Evolutionary conservation across 1,140 invertebrate genomes (phyloP).

Genomic region (Tetramorium alpestre): DNA sequence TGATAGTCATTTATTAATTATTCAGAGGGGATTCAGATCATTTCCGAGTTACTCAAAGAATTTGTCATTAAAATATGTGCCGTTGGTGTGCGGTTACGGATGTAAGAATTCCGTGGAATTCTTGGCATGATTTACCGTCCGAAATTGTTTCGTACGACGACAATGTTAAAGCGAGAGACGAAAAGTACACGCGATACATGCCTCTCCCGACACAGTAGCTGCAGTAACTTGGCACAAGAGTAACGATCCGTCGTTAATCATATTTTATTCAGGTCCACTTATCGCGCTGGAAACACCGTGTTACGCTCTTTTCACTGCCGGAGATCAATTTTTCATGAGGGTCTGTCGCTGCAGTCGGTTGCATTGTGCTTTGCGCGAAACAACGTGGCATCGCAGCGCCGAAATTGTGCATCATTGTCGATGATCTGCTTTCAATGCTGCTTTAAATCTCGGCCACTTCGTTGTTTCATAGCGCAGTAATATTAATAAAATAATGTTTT

Average conservation of each 20-base stretch:
- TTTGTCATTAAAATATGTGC: constrained; percentile 45
- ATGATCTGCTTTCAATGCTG: not conserved
- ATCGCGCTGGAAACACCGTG: constrained; percentile 25
- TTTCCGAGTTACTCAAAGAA: constrained; percentile 7
- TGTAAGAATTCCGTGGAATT: constrained; percentile 34
- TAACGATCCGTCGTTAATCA: constrained; percentile 53
- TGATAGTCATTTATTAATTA: constrained; percentile 2
- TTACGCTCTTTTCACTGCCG: constrained; percentile 36
- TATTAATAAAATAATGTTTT: not conserved
- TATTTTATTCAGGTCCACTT: constrained; percentile 55
- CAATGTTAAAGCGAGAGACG: constrained; percentile 40
- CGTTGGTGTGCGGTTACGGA: not conserved
- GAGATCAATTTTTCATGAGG: constrained; percentile 39
- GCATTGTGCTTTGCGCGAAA: constrained; percentile 19
- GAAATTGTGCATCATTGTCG: constrained; percentile 33
- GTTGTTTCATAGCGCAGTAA: not conserved
- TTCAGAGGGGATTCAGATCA: not conserved
- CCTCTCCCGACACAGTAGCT: constrained; percentile 6
- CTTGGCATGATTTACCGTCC: constrained; percentile 50
- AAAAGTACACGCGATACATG: constrained; percentile 28
- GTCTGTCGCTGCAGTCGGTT: not conserved
- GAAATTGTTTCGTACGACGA: constrained; percentile 47
- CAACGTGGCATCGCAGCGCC: not conserved
- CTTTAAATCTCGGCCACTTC: not conserved
- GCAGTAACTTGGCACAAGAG: constrained; percentile 44